A percentile compares a stretch with the other conserved stretches of the same genome.
Conservation (phyloP, 2,113 vertebrate species). For the Cavia porcellus region DNA sequence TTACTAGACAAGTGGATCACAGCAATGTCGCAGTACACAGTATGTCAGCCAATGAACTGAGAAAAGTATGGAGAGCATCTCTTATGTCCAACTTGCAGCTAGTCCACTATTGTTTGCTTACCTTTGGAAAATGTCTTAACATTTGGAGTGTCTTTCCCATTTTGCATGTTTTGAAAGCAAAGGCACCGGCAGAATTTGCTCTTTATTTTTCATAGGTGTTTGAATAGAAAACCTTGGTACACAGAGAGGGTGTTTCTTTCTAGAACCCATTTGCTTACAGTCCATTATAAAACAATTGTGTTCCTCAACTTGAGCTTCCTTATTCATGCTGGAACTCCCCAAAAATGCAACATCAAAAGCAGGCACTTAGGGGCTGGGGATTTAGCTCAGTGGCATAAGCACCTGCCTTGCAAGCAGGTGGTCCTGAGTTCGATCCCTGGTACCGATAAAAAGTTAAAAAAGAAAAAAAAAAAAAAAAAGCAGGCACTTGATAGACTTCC, state of each 20-base stretch:
- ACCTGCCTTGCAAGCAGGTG: too few species aligned
- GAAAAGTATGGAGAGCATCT: not conserved
- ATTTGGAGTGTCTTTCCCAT: not conserved
- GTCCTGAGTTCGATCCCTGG: too few species aligned
- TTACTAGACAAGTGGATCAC: slow-evolving; percentile 47
- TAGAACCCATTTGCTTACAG: not conserved
- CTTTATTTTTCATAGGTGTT: not conserved
- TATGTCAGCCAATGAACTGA: slow-evolving; percentile 44
- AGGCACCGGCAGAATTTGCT: not conserved
- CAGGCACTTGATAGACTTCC: not conserved
- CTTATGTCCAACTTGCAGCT: not conserved
- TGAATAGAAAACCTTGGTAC: not conserved
- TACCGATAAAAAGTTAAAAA: too few species aligned
- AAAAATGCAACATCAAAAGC: not conserved
- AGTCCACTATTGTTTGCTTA: slow-evolving; percentile 30
- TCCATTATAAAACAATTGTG: not conserved
- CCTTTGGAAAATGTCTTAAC: slow-evolving; percentile 26
- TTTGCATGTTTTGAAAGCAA: not conserved
- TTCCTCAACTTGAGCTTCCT: not conserved
- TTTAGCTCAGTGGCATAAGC: too few species aligned
- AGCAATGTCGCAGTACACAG: slow-evolving; percentile 13
- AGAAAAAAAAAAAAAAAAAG: too few species aligned
- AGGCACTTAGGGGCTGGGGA: not conserved
- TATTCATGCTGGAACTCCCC: not conserved
- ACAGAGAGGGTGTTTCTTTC: not conserved